A percentile compares a stretch with the other conserved stretches of the same genome.
phyloP scores from a whole-genome alignment of 2,888 invertebrate species.

The Lepidochitona cinerea region DNA sequence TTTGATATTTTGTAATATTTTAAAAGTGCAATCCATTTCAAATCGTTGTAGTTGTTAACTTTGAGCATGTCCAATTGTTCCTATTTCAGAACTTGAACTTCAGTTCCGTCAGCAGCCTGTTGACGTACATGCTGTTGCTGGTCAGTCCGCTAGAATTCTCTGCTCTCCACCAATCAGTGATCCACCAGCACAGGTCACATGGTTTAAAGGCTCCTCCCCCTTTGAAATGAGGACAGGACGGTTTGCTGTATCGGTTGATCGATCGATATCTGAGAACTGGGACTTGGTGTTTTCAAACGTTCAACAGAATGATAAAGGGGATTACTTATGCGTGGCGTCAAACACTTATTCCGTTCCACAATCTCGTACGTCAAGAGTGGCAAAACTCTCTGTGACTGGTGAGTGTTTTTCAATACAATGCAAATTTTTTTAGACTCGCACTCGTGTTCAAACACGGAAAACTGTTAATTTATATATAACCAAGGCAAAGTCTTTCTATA shows the following conservation, averaged over 20 bases:
- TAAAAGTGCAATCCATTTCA: no score
- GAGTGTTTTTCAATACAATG: no score
- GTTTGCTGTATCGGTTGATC: slow-evolving; percentile 30
- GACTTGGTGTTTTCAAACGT: slow-evolving; percentile 51
- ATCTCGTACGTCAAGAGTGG: slow-evolving; percentile 49
- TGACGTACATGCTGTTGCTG: slow-evolving; percentile 46
- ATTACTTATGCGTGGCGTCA: slow-evolving; percentile 60
- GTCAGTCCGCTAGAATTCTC: slow-evolving; percentile 52
- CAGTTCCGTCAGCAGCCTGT: slow-evolving; percentile 48
- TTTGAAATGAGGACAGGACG: slow-evolving; percentile 37
- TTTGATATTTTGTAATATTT: no score
- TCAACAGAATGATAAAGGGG: slow-evolving; percentile 56
- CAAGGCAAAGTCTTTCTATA: no score
- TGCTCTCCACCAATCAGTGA: slow-evolving; percentile 66
- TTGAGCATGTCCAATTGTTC: no score
- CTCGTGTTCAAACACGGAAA: no score
- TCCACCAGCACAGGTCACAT: slow-evolving; percentile 61
- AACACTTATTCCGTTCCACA: slow-evolving; percentile 51
- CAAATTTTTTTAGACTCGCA: no score
- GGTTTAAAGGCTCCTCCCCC: slow-evolving; percentile 61
- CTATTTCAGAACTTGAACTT: slow-evolving; percentile 47
- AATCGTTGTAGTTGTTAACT: no score
- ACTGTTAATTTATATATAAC: no score
- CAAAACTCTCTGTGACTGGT: slow-evolving; percentile 58
- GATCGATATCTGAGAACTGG: slow-evolving; percentile 33